Evolutionary conservation across 2,888 invertebrate species (phyloP).

Genomic region (Cenopis cana): DNA sequence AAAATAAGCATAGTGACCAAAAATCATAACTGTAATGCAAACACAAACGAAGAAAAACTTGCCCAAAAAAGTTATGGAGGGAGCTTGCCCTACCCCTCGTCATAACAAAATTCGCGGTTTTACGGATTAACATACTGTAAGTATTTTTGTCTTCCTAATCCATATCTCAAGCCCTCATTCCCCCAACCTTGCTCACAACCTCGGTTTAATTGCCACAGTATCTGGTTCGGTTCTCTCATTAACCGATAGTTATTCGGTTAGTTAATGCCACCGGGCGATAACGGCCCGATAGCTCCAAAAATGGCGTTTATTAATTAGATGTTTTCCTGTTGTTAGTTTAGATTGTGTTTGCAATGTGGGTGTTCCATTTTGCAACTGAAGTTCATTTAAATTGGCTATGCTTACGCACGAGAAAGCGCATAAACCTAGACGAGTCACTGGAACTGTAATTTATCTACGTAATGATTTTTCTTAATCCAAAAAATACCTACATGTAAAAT

Average conservation of each 20-base stretch:
- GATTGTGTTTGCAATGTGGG: neutral
- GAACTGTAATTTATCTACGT: too few species aligned
- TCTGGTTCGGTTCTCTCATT: constrained; percentile 69
- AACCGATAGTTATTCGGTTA: constrained; percentile 73
- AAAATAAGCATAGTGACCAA: too few species aligned
- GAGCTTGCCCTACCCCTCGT: too few species aligned
- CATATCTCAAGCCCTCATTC: constrained; percentile 9
- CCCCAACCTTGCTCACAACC: constrained; percentile 37
- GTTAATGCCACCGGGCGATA: constrained; percentile 56
- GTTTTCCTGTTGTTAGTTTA: constrained; percentile 31
- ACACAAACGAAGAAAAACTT: too few species aligned
- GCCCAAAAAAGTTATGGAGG: too few species aligned
- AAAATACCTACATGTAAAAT: too few species aligned
- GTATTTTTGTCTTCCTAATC: neutral
- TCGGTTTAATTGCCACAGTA: constrained; percentile 51
- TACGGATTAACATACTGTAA: too few species aligned
- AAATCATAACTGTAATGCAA: too few species aligned
- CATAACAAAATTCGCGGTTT: too few species aligned
- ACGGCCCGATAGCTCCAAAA: constrained; percentile 43
- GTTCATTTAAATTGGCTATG: neutral
- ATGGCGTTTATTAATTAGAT: constrained; percentile 47
- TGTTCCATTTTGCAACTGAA: neutral
- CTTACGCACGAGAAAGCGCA: neutral
- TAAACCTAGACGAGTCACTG: too few species aligned
- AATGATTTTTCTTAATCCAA: too few species aligned